A percentile compares a stretch with the other conserved stretches of the same genome.
Conservation (phyloP, 2,888 invertebrate genomes). For the Pteria penguin region DNA sequence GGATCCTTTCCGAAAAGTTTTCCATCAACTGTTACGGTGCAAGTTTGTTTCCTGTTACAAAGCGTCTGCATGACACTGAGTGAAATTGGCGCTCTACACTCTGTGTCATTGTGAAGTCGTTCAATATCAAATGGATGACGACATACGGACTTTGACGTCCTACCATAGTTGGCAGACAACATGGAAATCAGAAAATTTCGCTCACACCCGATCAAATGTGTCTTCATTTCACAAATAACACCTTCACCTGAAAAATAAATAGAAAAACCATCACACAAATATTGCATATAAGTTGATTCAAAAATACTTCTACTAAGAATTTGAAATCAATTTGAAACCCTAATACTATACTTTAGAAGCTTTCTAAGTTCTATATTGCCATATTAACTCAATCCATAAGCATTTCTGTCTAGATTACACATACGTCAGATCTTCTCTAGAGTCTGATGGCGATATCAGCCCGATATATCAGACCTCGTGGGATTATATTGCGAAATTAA, state of each 20-base stretch:
- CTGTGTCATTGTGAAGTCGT: conserved; percentile 31
- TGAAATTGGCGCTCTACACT: conserved; percentile 8
- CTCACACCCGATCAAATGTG: conserved; percentile 12
- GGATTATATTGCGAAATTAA: too few species aligned
- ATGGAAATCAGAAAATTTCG: conserved; percentile 7
- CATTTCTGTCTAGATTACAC: too few species aligned
- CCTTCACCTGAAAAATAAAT: conserved; percentile 24
- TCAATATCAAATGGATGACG: conserved; percentile 25
- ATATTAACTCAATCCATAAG: too few species aligned
- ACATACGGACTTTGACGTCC: conserved; percentile 19
- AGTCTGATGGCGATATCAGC: too few species aligned
- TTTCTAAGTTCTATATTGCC: too few species aligned
- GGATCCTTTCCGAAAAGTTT: conserved; percentile 32
- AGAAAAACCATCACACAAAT: neutral
- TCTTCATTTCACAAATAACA: conserved; percentile 29
- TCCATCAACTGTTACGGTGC: conserved; percentile 9
- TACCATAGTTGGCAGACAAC: conserved; percentile 23
- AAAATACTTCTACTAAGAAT: too few species aligned
- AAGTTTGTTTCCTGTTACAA: conserved; percentile 13
- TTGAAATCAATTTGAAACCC: too few species aligned
- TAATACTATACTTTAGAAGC: too few species aligned
- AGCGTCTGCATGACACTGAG: conserved; percentile 3
- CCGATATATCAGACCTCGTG: too few species aligned
- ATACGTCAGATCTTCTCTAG: too few species aligned
- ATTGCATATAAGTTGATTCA: neutral